These are phyloP conservation scores for Tridacna crocea DNA, from an alignment of 2,888 invertebrate species.

Conservation along the genomic window DNA sequence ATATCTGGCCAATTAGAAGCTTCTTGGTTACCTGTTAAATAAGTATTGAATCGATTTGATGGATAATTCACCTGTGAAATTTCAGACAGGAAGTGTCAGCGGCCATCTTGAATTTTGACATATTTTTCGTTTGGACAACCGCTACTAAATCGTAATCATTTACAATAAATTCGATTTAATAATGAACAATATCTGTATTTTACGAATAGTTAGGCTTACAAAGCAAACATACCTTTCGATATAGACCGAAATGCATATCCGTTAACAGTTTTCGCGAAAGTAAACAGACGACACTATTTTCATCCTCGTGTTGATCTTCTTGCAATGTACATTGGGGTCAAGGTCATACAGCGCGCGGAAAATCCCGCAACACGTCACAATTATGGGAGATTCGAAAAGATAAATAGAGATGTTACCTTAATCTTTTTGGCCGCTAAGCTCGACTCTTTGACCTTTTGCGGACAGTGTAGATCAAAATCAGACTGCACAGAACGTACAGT, in stretches of 20 bases:
- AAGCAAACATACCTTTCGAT: slow-evolving; percentile 19
- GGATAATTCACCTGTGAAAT: slow-evolving; percentile 23
- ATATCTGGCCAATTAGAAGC: too few relatives aligned
- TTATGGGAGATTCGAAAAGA: neutral
- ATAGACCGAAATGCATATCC: slow-evolving; percentile 35
- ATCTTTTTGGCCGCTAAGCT: too few relatives aligned
- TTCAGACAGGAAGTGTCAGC: slow-evolving; percentile 71
- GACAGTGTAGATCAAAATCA: too few relatives aligned
- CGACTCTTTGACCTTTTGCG: too few relatives aligned
- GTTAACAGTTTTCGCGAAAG: slow-evolving; percentile 30
- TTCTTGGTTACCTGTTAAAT: neutral
- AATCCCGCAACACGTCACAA: slow-evolving; percentile 34
- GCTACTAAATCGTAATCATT: neutral
- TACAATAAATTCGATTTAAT: neutral
- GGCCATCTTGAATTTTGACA: slow-evolving; percentile 75
- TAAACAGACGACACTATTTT: slow-evolving; percentile 44
- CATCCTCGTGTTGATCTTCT: slow-evolving; percentile 62
- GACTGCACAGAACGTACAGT: too few relatives aligned
- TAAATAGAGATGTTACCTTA: too few relatives aligned
- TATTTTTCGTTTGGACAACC: slow-evolving; percentile 47
- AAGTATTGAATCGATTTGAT: slow-evolving; percentile 5
- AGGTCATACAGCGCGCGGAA: slow-evolving; percentile 60
- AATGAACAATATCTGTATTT: neutral
- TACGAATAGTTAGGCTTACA: neutral
- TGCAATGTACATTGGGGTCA: slow-evolving; percentile 47